phyloP scores from a whole-genome alignment of 2,113 vertebrate species.

The Ranitomeya imitator region DNA sequence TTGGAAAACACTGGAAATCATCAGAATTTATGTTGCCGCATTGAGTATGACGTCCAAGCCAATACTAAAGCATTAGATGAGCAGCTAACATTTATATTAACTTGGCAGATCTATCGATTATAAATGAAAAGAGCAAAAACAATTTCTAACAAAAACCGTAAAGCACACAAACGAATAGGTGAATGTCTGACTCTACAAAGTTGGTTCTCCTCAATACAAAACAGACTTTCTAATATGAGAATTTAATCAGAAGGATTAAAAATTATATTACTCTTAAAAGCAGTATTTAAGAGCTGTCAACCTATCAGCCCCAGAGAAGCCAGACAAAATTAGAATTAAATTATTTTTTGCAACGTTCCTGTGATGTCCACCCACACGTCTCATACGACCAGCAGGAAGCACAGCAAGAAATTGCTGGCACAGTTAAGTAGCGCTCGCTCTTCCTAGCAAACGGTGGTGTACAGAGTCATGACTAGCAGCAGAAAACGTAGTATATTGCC shows the following conservation, averaged over 20 bases:
- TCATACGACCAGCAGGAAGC: neutral
- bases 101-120: neutral
- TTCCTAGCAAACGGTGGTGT: neutral
- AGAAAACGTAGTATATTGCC: neutral
- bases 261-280: neutral
- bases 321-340: constrained; percentile 18
- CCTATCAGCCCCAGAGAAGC: neutral
- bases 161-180: neutral
- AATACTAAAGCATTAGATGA: neutral
- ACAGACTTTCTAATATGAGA: neutral
- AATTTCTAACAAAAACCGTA: neutral
- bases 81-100: neutral
- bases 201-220: neutral
- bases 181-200: neutral
- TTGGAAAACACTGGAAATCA: neutral
- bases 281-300: neutral
- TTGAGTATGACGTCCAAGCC: neutral
- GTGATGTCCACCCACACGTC: constrained; percentile 6
- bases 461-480: neutral
- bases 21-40: neutral
- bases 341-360: neutral
- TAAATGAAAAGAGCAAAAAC: neutral
- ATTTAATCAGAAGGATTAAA: neutral
- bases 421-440: neutral
- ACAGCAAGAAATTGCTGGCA: neutral